Base-by-base conservation (phyloP, 2,797 vertebrate genomes). In the Pterois miles region DNA sequence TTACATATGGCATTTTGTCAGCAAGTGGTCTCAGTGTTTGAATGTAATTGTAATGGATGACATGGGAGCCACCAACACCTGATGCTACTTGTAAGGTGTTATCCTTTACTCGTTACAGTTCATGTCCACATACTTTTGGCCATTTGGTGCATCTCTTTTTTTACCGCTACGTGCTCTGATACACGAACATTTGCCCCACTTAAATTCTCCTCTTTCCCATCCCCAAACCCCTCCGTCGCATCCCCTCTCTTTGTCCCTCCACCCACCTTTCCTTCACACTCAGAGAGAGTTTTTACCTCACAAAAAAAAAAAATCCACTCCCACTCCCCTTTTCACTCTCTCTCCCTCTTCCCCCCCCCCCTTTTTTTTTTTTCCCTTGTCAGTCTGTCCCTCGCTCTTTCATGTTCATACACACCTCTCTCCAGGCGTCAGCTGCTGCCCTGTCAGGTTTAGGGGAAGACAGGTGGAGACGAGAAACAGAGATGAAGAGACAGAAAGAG, bases 361-460 rank as follows among this genome's bases (percentile, higher is more conserved):
- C 65, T 20, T 63, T 4, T 13, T 8, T 5, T 13, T 20, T 64
- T 34, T 43, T 62, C 74, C 52, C 73, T 63, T 70, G 71, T 90
- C 85, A 68, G 66, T 80, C 80, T 11, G 63, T 79, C 74, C 74
- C 78, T 83, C 27, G 40, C 65, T 78, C 82, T 80, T 77, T 88
- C 79, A 78, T 83, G 73, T 78, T 59, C 78, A 27, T 14, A 68
- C 71, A 67, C 85, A 83, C 72, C 71, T 88, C 67, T 88, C 71
- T 73, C 71, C 72, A 71, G 84, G 76, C 65, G 57, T 88, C 90
- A 88, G 91, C 91, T 87, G 85, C 87, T 81, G 85, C 77, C 85
- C 86, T 62, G 81, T 90, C 92, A 89, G 86, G 84, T 87, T 85
- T 79, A 74, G 65, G 70, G 70, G 59, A 75, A 78, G 88, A 83